Evolutionary conservation across 37 sponge, comb jelly and placozoan species (phyloP), one percentile per base, ranked within the genome.

Genomic region (Ephydatia muelleri): DNA sequence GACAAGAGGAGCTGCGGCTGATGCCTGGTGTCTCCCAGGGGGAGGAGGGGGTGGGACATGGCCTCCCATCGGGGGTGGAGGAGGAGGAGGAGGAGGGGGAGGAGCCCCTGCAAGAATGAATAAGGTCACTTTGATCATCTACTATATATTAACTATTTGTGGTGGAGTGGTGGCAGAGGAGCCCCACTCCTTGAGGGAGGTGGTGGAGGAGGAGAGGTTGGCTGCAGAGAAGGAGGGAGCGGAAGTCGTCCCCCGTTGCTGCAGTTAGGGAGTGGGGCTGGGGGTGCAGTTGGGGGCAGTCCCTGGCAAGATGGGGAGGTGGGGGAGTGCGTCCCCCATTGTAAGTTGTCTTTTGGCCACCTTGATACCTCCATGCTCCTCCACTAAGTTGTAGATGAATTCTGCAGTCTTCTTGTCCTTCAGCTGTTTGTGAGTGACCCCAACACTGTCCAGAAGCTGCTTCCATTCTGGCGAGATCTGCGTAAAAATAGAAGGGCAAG

Each of bases 291-390:
- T 40, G 86, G 79, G 2, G 75, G 31, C 22, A 69, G 70, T 30
- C 75, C 65, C 5, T 91, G 80, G 33, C 82, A 77, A 71, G 78
- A 76, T 13, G 91, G 82, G 21, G 82, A 83, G 27, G 86, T 93
- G 96, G 28, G 81, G 85, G 31, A 84, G 95, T 25, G 94, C 76
- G 49, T 49, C 31, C 6, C 27, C 34, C 0, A 32, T 57, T 2
- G 25, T 70, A 73, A 92, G 90, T 74, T 98, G 88, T 31, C 83
- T 75, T 70, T 77, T 92, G 31, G 95, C 92, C 66, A 90, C 87
- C 75, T 98, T 84, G 33, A 98, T 98, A 5, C 99, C 99, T 16
- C 99, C 99, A 37, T 92, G 87, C 68, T n/a, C n/a, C n/a, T n/a
- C n/a, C n/a, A n/a, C n/a, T n/a, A n/a, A n/a, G n/a, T n/a, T n/a